Base-by-base conservation (phyloP, 37 sponge, comb jelly and placozoan species). In the Hormiphora californensis region DNA sequence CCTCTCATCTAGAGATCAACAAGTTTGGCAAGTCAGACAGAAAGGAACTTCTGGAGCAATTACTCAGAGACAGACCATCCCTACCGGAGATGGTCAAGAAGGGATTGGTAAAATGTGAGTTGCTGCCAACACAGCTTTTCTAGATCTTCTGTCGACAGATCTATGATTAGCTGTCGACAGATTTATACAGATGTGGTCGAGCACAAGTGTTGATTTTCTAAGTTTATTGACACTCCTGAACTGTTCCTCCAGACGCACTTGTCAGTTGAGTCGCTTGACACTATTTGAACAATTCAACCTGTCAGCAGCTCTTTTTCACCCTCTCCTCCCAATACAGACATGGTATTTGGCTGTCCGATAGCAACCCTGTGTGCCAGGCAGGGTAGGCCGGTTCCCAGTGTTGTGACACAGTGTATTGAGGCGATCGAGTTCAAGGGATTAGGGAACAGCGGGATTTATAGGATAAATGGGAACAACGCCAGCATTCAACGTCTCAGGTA, bases 1-100 rank as follows among this genome's bases (percentile, higher is more conserved):
- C n/a, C n/a, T n/a, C n/a, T n/a, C n/a, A n/a, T n/a, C n/a, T 46
- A 73, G 81, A 73, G 12, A 73, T 73, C 81, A 73, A 46, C 43
- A 43, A 73, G 3, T 36, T 73, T 8, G 81, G 43, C 44, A 73
- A 73, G 23, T 39, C 81, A 15, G 43, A 73, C 28, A 73, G 43
- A 46, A 73, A 73, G 44, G 81, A 73, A 17, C 46, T 73, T 1
- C 38, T 73, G 25, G 43, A 73, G 46, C 40, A 28, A 40, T 28
- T 73, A 28, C 81, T 73, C 30, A 73, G 39, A 32, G 40, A 43
- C 43, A 43, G 81, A 33, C 81, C 81, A n/a, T 73, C 81, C 25
- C 43, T 73, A 43, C 17, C 36, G 17, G 81, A 73, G 28, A 43
- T 73, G 4, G 36, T 43, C 28, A 73, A 36, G 25, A 73, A 73